Percentiles rank a stretch among this genome's conserved stretches.
Conservation (phyloP, 2,797 vertebrate genomes). For the Rachycentron canadum region DNA sequence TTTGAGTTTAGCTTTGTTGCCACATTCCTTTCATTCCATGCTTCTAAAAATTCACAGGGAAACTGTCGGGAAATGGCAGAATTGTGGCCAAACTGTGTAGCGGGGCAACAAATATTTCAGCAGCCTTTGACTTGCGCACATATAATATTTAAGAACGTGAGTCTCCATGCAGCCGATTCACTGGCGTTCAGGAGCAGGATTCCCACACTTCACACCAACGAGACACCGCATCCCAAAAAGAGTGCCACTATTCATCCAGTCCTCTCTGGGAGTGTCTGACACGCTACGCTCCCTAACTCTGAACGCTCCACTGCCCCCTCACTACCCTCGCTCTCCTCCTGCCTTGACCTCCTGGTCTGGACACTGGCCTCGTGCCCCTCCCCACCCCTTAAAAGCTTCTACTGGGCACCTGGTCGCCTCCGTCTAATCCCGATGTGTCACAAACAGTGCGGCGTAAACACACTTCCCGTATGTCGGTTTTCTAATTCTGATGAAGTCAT, state of each 20-base stretch:
- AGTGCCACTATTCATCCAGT: conserved; percentile 62
- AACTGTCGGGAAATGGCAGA: conserved; percentile 32
- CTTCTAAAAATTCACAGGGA: conserved; percentile 31
- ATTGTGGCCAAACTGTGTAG: conserved; percentile 13
- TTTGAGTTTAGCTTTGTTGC: conserved; percentile 67
- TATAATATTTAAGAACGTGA: conserved; percentile 14
- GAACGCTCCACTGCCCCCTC: conserved; percentile 58
- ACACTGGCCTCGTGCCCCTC: conserved; percentile 13
- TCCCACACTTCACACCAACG: conserved; percentile 62
- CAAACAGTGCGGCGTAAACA: conserved; percentile 39
- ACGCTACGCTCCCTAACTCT: conserved; percentile 71
- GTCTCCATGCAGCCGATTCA: conserved; percentile 8
- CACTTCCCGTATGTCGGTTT: conserved; percentile 50
- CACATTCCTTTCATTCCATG: conserved; percentile 63
- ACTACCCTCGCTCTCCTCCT: conserved; percentile 42
- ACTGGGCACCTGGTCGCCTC: conserved; percentile 42
- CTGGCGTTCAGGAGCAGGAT: conserved; percentile 38
- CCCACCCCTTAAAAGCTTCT: background rate
- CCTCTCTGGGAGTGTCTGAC: conserved; percentile 76
- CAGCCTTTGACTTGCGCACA: conserved; percentile 22
- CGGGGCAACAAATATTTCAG: conserved; percentile 31
- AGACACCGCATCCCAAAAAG: conserved; percentile 54
- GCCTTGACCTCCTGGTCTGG: conserved; percentile 57
- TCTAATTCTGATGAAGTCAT: conserved; percentile 62
- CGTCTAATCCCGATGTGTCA: conserved; percentile 57